Base-by-base conservation (phyloP, 2,888 invertebrate species). In the Phlogophora meticulosa region DNA sequence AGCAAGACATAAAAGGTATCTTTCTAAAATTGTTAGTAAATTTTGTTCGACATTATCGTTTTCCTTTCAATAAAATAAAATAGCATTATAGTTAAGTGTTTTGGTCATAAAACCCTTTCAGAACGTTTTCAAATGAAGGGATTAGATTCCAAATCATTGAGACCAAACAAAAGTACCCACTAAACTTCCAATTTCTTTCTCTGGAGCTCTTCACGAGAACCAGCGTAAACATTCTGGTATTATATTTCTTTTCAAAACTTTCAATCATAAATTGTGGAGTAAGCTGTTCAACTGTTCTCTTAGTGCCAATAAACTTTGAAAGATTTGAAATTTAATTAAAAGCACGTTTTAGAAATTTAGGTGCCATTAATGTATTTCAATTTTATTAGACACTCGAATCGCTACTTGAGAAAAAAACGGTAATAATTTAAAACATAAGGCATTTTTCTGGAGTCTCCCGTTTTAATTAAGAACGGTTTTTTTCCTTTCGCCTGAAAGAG, bases 401-500 rank as follows among this genome's bases (percentile, higher is more conserved):
- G 71, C 49, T 55, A 34, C 55, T 76, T 64, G 42, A 66, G 52
- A 51, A 68, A 66, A 79, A 78, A 74, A 71, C 61, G 62, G 89
- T 88, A 88, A 89, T 89, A 91, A 91, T 92, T 92, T 91, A 91
- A 91, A 93, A 89, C 88, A 87, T 85, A 88, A 82, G 85, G 86
- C 88, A 90, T 90, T 92, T 90, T 91, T 89, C 86, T 85, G 84
- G 83, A 84, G 85, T 86, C 86, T 84, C 85, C 86, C 82, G 86
- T 89, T 85, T 93, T 93, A 93, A 93, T 93, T 92, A 92, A 91
- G 91, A 89, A 90, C 88, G 87, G 85, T 91, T 91, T 90, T 28
- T 89, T 85, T 84, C 83, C 84, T 88, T 88, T 84, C 85, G 84
- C 78, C 82, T 84, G 84, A 89, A 90, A 87, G 90, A 92, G 90